Base-by-base conservation (phyloP, 2,113 vertebrate species). In the Pithys albifrons region DNA sequence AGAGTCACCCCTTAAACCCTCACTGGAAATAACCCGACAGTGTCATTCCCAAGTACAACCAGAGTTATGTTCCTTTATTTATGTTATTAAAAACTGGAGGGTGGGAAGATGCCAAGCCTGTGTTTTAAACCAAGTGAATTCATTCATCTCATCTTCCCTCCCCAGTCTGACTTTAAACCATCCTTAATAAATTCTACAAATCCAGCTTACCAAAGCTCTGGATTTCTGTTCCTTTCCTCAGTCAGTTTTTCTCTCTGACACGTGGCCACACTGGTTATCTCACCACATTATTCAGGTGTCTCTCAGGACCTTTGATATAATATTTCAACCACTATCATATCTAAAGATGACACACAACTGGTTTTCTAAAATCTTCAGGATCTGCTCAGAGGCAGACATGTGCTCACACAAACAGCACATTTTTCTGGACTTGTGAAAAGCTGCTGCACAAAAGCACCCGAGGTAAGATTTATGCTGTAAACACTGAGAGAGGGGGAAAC, bases 21-120 rank as follows among this genome's bases (percentile, higher is more conserved):
- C 71, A 1, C 51, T 57, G 73, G 46, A 45, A 89, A 88, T 16
- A 73, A 83, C 37, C 46, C 0, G 0, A 29, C 20, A 52, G 25
- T 2, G 1, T 3, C 1, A 0, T 8, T 31, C 24, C 22, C 57
- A n/a, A 27, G 9, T 0, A 19, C 25, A 19, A 64, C 37, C 27
- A 24, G 16, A 39, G 41, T 5, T 48, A 33, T 11, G 8, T 15
- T 28, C 10, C 19, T 37, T 9, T 24, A 8, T 22, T 19, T 13
- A 2, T 27, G n/a, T 45, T 17, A 62, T 31, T 10, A 11, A 24
- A 23, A 80, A 35, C 12, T 25, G 22, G 12, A 69, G 16, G n/a
- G 29, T 6, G 2, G 59, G 61, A 89, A 58, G 43, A 29, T 59
- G 48, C 33, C 54, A 15, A 39, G 18, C 23, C 16, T 12, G 28